Percentiles rank a stretch among this genome's conserved stretches.
Evolutionary conservation across 2,113 vertebrate species (phyloP).

Genomic region (Amblyornis subalaris): DNA sequence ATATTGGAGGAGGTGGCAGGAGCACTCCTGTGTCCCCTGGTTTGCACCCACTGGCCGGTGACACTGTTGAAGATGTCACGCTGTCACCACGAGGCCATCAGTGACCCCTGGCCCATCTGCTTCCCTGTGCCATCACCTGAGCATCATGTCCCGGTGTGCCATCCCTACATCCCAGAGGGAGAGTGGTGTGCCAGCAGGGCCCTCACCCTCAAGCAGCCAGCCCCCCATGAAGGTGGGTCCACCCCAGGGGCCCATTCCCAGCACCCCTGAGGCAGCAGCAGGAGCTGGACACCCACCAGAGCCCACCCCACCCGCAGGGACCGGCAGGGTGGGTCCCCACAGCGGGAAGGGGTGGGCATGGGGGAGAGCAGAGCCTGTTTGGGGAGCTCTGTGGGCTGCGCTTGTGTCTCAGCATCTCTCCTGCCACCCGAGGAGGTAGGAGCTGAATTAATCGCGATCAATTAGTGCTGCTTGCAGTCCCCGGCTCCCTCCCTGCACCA

Average conservation of each 20-base stretch:
- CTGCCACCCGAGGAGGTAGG: constrained; percentile 49
- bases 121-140: background rate
- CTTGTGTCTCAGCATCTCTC: constrained; percentile 45
- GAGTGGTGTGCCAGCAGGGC: background rate
- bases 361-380: background rate
- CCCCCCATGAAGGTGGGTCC: background rate
- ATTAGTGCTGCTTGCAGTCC: constrained; percentile 58
- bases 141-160: fast-evolving
- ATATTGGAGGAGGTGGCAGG: background rate
- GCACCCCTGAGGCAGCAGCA: background rate
- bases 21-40: background rate
- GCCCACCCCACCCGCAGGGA: background rate
- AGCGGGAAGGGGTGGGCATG: background rate
- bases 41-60: background rate
- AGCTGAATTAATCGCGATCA: constrained; percentile 64
- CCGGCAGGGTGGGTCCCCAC: fast-evolving
- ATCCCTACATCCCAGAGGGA: background rate
- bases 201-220: background rate
- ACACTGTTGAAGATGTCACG: background rate
- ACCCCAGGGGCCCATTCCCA: background rate
- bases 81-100: background rate
- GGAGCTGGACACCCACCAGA: background rate
- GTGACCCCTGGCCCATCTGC: background rate
- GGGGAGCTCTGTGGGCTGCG: constrained; percentile 34
- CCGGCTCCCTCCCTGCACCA: constrained; percentile 45